phyloP scores from a whole-genome alignment of 2,888 invertebrate genomes.

The Campopleginae sp. region DNA sequence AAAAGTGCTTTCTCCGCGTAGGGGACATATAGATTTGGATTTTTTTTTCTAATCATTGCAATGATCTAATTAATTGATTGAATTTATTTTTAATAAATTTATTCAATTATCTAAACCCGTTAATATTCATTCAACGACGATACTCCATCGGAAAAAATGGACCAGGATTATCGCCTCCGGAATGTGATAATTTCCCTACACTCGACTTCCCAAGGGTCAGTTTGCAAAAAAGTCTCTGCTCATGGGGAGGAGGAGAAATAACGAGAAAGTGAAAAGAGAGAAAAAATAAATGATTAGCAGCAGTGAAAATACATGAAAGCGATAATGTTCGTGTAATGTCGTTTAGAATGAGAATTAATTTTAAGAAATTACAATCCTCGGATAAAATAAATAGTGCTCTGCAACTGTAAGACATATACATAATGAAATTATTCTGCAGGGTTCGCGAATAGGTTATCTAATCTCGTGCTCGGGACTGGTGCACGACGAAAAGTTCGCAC shows the following conservation, averaged over 20 bases:
- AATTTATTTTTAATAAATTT: too few species aligned
- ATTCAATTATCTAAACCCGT: neutral
- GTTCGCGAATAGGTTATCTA: conserved; percentile 63
- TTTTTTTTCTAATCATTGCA: too few species aligned
- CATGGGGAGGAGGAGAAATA: neutral
- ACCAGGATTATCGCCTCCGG: neutral
- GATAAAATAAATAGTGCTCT: conserved; percentile 30
- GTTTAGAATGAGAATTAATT: conserved; percentile 52
- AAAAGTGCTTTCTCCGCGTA: too few species aligned
- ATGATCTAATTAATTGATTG: too few species aligned
- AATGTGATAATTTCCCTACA: neutral
- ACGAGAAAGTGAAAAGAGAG: conserved; percentile 1
- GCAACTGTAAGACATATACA: neutral
- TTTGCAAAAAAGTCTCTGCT: neutral
- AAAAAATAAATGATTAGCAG: conserved; percentile 27
- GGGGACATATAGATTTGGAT: too few species aligned
- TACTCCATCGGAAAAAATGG: neutral
- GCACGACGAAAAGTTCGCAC: conserved; percentile 63
- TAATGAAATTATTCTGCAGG: conserved; percentile 21
- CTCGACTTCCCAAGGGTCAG: neutral
- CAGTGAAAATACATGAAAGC: conserved; percentile 11
- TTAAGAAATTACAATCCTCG: conserved; percentile 51
- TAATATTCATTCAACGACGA: neutral
- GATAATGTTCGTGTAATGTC: conserved; percentile 48
- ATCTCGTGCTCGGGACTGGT: conserved; percentile 55